Evolutionary conservation across 2,113 vertebrate genomes (phyloP).

Genomic region (Semnopithecus entellus): DNA sequence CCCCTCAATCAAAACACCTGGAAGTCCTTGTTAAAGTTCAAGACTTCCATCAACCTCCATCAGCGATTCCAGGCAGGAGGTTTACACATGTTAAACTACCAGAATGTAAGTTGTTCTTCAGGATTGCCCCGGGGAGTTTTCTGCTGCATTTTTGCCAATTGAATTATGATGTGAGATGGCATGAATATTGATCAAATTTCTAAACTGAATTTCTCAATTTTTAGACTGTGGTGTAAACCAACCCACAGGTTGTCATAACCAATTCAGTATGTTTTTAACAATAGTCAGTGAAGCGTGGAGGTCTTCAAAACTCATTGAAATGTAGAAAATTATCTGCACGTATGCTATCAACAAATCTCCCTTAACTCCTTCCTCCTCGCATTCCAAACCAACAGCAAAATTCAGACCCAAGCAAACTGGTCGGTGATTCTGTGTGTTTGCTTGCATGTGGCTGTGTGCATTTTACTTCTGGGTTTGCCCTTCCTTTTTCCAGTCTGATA

Average conservation of each 20-base stretch:
- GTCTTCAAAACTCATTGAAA: slow-evolving; percentile 42
- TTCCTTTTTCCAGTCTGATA: not conserved
- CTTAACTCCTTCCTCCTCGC: slow-evolving; percentile 51
- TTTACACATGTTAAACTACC: slow-evolving; percentile 33
- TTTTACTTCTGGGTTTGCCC: not conserved
- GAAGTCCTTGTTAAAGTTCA: slow-evolving; percentile 65
- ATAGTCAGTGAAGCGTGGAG: slow-evolving; percentile 60
- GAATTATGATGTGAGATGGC: slow-evolving; percentile 60
- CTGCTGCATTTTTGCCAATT: slow-evolving; percentile 65
- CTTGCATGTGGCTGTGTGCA: rapidly evolving
- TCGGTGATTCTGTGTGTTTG: not conserved
- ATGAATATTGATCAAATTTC: slow-evolving; percentile 78
- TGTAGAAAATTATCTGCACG: slow-evolving; percentile 44
- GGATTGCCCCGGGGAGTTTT: slow-evolving; percentile 61
- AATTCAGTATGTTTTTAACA: slow-evolving; percentile 66
- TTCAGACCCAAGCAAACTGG: no score
- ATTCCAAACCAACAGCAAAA: not conserved
- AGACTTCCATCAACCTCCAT: slow-evolving; percentile 44
- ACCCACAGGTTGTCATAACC: slow-evolving; percentile 63
- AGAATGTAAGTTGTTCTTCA: slow-evolving; percentile 57
- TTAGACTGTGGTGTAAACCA: slow-evolving; percentile 69
- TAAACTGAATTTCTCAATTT: slow-evolving; percentile 70
- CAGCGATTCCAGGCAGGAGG: slow-evolving; percentile 31
- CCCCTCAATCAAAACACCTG: slow-evolving; percentile 67
- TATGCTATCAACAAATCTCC: not conserved